Percentiles rank a stretch among this genome's conserved stretches.
phyloP scores from a whole-genome alignment of 2,888 invertebrate genomes.

The Drosophila mayaguana region DNA sequence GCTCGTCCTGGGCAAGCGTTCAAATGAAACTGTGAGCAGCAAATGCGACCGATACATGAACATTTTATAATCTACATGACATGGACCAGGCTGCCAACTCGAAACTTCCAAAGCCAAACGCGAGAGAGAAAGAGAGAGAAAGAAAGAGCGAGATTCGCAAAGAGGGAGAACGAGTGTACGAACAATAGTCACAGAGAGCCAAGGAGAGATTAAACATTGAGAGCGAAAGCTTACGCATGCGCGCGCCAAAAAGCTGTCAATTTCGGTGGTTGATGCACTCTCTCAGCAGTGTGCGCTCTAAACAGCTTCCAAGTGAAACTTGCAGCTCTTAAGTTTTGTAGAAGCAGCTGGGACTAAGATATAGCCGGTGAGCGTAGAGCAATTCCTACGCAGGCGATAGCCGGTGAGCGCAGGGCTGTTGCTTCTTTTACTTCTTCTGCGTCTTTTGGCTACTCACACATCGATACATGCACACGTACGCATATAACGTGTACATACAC shows the following conservation, averaged over 20 bases:
- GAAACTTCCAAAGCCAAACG: constrained; percentile 48
- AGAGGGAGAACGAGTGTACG: constrained; percentile 31
- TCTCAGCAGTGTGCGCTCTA: constrained; percentile 26
- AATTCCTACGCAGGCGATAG: constrained; percentile 58
- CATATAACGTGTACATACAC: constrained; percentile 9
- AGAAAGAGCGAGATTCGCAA: constrained; percentile 11
- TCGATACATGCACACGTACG: constrained; percentile 1
- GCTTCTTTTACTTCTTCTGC: constrained; percentile 61
- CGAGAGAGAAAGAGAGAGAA: constrained; percentile 10
- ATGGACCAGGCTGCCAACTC: constrained; percentile 51
- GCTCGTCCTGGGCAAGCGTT: constrained; percentile 70
- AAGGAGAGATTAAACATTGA: constrained; percentile 8
- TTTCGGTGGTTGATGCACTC: constrained; percentile 55
- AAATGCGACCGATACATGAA: constrained; percentile 51
- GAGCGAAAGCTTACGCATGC: constrained; percentile 64
- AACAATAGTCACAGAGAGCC: constrained; percentile 15
- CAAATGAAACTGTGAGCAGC: constrained; percentile 58
- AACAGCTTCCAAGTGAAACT: constrained; percentile 68
- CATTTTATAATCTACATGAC: constrained; percentile 48
- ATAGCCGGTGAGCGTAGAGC: constrained; percentile 45
- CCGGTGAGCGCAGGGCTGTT: constrained; percentile 68
- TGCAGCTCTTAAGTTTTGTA: constrained; percentile 46
- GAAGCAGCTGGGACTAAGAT: constrained; percentile 52
- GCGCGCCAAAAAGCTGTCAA: constrained; percentile 71
- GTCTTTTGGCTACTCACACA: constrained; percentile 22